These are phyloP conservation scores for Bombus balteatus DNA, from an alignment of 1,140 invertebrate species.

Conservation along the genomic window DNA sequence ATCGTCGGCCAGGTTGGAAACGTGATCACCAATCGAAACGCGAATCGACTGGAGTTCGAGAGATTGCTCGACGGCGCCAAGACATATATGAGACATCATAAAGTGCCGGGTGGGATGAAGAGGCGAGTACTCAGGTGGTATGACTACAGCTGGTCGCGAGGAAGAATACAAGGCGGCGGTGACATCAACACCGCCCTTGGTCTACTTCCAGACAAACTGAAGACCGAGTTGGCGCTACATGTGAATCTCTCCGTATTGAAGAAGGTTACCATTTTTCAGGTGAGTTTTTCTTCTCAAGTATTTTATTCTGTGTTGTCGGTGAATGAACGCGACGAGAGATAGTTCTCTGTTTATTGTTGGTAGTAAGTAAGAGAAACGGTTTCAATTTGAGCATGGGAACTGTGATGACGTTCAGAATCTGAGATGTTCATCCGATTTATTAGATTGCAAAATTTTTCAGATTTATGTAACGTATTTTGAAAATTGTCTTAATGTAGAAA, in stretches of 20 bases:
- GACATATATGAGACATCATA: slow-evolving; percentile 98
- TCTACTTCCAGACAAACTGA: slow-evolving; percentile 96
- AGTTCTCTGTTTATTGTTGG: not conserved
- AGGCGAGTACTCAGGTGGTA: slow-evolving; percentile 97
- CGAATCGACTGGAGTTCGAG: slow-evolving; percentile 98
- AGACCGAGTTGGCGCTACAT: slow-evolving; percentile 97
- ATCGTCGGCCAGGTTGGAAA: slow-evolving; percentile 99
- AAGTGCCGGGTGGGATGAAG: slow-evolving; percentile 97
- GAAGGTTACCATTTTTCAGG: slow-evolving; percentile 89
- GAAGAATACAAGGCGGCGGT: slow-evolving; percentile 96
- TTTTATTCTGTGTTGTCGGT: not conserved
- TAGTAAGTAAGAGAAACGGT: not conserved
- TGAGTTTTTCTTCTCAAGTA: slow-evolving; percentile 61
- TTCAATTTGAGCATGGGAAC: not conserved
- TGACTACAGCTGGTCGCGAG: slow-evolving; percentile 98
- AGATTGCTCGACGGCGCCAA: slow-evolving; percentile 96
- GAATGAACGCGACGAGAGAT: not conserved
- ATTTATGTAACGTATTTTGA: not conserved
- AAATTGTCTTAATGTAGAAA: not conserved
- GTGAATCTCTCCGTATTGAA: slow-evolving; percentile 97
- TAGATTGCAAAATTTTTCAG: not conserved
- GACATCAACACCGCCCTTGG: slow-evolving; percentile 97
- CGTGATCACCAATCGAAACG: slow-evolving; percentile 98
- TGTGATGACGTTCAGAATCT: not conserved
- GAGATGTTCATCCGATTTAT: not conserved